A percentile compares a stretch with the other conserved stretches of the same genome.
Conservation (phyloP, 2,888 invertebrate species). For the Acholoe squamosa region DNA sequence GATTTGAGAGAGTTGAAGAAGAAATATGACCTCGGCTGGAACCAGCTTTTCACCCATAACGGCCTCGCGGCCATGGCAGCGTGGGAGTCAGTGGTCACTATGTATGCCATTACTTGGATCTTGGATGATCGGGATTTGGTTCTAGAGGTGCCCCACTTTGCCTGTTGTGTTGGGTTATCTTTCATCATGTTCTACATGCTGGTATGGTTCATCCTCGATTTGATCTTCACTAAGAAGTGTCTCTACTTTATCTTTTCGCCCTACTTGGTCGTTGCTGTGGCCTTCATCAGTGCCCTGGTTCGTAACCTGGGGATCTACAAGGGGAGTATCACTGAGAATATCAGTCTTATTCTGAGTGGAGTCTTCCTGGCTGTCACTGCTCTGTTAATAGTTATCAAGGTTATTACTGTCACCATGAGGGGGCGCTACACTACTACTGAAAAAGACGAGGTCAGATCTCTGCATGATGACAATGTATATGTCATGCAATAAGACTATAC, state of each 20-base stretch:
- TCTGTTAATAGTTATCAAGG: constrained; percentile 16
- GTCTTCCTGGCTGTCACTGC: constrained; percentile 34
- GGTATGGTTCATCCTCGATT: constrained; percentile 8
- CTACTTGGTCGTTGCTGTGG: neutral
- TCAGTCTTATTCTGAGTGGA: neutral
- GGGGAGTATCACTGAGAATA: neutral
- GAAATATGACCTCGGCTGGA: constrained; percentile 17
- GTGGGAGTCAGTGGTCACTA: neutral
- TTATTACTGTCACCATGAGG: constrained; percentile 1
- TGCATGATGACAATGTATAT: constrained; percentile 56
- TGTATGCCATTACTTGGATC: constrained; percentile 1
- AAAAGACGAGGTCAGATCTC: constrained; percentile 2
- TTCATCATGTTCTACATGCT: constrained; percentile 60
- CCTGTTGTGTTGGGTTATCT: neutral
- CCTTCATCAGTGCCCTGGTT: neutral
- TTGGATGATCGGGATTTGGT: neutral
- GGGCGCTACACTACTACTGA: constrained; percentile 16
- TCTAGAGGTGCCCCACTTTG: neutral
- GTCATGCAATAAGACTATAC: constrained; percentile 48
- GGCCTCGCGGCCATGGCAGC: constrained; percentile 31
- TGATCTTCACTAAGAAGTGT: constrained; percentile 11
- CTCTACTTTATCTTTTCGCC: constrained; percentile 49
- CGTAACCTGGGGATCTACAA: neutral
- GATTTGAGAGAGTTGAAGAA: neutral
- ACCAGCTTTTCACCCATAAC: constrained; percentile 54